These are phyloP conservation scores for Alviniconcha marisindica DNA, from an alignment of 1,140 invertebrate genomes.

Conservation along the genomic window DNA sequence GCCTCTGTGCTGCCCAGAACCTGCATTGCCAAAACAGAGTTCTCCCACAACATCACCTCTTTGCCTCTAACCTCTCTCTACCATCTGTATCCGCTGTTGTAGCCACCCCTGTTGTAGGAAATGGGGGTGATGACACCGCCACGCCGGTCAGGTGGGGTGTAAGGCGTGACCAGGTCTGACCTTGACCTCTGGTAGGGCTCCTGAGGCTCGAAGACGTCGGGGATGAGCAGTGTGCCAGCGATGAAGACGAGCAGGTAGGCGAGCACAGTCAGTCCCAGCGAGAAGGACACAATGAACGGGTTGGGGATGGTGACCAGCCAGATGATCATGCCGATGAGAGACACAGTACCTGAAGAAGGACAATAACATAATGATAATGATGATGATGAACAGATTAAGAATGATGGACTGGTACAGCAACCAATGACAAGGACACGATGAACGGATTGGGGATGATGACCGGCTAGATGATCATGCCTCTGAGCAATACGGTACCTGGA, in stretches of 20 bases:
- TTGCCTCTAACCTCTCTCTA: no score
- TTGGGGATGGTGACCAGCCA: slow-evolving; percentile 49
- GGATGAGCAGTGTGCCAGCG: slow-evolving; percentile 56
- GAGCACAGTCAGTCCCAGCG: slow-evolving; percentile 57
- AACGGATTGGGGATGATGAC: not conserved
- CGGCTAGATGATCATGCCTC: not conserved
- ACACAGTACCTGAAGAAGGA: slow-evolving; percentile 45
- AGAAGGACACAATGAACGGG: slow-evolving; percentile 56
- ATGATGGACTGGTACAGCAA: not conserved
- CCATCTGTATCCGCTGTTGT: no score
- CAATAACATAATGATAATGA: no score
- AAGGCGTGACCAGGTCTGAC: slow-evolving; percentile 25
- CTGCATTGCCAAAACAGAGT: no score
- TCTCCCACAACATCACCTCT: no score
- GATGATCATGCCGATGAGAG: slow-evolving; percentile 55
- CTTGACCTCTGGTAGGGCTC: slow-evolving; percentile 30
- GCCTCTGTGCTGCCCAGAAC: no score
- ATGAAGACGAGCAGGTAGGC: slow-evolving; percentile 54
- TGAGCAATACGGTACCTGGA: no score
- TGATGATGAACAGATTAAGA: not conserved
- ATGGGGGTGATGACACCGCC: slow-evolving; percentile 37
- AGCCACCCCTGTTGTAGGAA: no score
- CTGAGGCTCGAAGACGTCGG: slow-evolving; percentile 52
- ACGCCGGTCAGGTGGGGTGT: slow-evolving; percentile 14
- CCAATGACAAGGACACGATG: slow-evolving; percentile 58